Conservation (phyloP, 2,888 invertebrate genomes). For the Pandemis corylana region DNA sequence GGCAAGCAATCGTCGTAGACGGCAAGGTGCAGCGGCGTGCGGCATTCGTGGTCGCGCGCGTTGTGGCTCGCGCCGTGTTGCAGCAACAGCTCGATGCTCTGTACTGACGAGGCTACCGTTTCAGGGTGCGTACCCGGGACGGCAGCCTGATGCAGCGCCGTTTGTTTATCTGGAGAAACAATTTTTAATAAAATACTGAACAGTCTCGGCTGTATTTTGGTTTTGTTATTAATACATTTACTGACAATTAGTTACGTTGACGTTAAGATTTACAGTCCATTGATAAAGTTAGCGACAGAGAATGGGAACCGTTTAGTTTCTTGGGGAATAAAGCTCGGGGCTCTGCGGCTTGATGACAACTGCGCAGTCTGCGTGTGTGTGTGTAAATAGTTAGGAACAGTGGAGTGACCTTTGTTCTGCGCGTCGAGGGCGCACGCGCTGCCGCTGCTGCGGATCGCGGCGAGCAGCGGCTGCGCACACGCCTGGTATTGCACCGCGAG, state of each 20-base stretch:
- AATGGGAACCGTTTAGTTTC: no score
- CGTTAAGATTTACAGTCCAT: no score
- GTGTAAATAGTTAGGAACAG: neutral
- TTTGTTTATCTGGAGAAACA: slow-evolving; percentile 60
- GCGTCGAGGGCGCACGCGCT: slow-evolving; percentile 64
- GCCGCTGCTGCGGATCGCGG: slow-evolving; percentile 58
- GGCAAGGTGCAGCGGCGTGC: slow-evolving; percentile 73
- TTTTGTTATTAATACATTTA: no score
- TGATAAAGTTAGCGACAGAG: no score
- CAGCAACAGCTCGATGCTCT: slow-evolving; percentile 49
- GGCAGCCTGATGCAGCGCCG: slow-evolving; percentile 68
- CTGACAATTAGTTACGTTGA: no score
- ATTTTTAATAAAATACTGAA: neutral
- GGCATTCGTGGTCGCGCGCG: slow-evolving; percentile 60
- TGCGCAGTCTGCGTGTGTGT: neutral
- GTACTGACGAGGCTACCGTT: slow-evolving; percentile 32
- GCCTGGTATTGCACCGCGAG: slow-evolving; percentile 85
- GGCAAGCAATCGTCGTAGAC: slow-evolving; percentile 60
- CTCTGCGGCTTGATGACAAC: no score
- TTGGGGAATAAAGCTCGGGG: no score
- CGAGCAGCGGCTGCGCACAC: slow-evolving; percentile 81
- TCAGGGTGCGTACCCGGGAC: slow-evolving; percentile 52
- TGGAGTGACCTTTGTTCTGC: slow-evolving; percentile 62
- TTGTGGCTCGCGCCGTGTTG: slow-evolving; percentile 54
- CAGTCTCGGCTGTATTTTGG: no score